These are phyloP conservation scores for Microtus ochrogaster DNA, from an alignment of 2,113 vertebrate species.

Conservation along the genomic window DNA sequence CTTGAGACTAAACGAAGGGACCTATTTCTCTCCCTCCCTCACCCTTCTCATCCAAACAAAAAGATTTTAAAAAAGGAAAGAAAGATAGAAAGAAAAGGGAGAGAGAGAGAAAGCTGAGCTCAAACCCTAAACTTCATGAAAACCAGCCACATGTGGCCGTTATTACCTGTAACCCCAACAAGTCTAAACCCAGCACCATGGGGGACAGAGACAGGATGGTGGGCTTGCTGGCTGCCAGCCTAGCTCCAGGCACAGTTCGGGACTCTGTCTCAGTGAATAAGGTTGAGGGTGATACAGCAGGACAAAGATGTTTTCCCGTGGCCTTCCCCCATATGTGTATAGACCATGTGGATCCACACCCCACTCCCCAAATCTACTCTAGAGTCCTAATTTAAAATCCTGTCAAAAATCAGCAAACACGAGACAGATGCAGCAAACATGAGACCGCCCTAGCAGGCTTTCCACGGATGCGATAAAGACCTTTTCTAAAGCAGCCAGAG, in stretches of 20 bases:
- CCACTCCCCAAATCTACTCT: neutral
- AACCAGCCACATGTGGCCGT: neutral
- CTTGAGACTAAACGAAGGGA: neutral
- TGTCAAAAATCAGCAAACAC: neutral
- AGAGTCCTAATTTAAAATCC: neutral
- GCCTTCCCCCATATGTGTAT: neutral
- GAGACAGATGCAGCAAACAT: neutral
- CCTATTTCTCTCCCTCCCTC: rapidly evolving
- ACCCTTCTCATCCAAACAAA: neutral
- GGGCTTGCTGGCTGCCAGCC: neutral
- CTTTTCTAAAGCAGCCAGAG: neutral
- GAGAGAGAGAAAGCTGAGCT: neutral
- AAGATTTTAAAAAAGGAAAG: neutral
- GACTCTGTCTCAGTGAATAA: neutral
- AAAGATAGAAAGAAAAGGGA: too few species aligned
- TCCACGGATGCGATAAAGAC: neutral
- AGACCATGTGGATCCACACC: neutral
- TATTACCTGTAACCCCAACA: neutral
- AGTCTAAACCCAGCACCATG: neutral
- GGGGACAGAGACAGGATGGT: neutral
- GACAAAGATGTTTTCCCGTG: neutral
- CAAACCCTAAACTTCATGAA: neutral
- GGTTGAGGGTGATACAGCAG: neutral
- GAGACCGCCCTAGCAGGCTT: neutral
- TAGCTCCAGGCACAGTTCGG: neutral